Percentiles rank a stretch among this genome's conserved stretches.
Conservation (phyloP, 2,113 vertebrate species). For the Hydrolagus affinis region DNA sequence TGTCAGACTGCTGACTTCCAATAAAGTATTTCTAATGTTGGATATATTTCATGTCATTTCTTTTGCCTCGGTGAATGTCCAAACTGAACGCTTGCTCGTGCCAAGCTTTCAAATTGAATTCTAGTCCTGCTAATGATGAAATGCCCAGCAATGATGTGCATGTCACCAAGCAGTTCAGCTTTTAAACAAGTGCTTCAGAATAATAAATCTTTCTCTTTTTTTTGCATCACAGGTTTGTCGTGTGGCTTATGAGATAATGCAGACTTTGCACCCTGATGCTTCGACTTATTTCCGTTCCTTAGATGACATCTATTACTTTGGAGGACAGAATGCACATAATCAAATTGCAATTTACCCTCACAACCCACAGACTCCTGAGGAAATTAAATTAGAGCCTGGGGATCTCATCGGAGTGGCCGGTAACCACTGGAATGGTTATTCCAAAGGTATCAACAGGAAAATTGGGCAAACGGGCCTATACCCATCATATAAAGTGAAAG, state of each 20-base stretch:
- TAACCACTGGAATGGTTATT: constrained; percentile 97
- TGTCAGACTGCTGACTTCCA: neutral
- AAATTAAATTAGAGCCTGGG: constrained; percentile 90
- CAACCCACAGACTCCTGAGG: constrained; percentile 76
- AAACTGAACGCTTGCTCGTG: neutral
- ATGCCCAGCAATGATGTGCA: neutral
- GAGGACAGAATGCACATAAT: constrained; percentile 95
- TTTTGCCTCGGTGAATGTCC: neutral
- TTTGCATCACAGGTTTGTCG: constrained; percentile 75
- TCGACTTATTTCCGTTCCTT: constrained; percentile 90
- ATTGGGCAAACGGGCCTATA: constrained; percentile 91
- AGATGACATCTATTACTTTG: constrained; percentile 98
- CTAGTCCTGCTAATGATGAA: neutral
- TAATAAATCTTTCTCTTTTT: constrained; percentile 32
- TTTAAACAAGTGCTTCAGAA: neutral
- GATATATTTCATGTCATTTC: neutral
- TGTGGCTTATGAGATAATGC: constrained; percentile 98
- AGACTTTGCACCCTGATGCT: constrained; percentile 90
- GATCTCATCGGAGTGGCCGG: constrained; percentile 92
- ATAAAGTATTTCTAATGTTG: neutral
- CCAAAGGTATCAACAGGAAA: constrained; percentile 95
- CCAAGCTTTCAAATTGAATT: neutral
- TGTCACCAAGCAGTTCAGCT: neutral
- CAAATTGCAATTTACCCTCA: constrained; percentile 91
- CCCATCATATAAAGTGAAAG: constrained; percentile 95